Conservation (phyloP, 1,140 invertebrate species). For the Helicoverpa armigera region DNA sequence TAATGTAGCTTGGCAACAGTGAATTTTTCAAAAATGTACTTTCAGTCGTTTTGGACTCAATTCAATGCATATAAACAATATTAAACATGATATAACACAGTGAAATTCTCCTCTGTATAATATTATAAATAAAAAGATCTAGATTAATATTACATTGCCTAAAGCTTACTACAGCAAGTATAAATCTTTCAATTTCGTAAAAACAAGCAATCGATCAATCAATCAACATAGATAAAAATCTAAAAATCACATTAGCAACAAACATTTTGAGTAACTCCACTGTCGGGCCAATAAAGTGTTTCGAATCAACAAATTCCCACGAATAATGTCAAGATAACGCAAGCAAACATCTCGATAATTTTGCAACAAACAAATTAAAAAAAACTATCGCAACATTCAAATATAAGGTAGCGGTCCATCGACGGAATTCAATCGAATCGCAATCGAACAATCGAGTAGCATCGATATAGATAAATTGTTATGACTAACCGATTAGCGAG, state of each 20-base stretch:
- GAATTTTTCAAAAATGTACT: too few relatives aligned
- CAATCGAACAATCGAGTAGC: slow-evolving; percentile 39
- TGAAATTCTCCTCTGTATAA: too few relatives aligned
- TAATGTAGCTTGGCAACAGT: too few relatives aligned
- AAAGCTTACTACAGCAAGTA: not conserved
- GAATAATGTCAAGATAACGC: slow-evolving; percentile 9
- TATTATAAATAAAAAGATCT: too few relatives aligned
- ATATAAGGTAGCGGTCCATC: slow-evolving; percentile 16
- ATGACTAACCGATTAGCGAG: slow-evolving; percentile 56
- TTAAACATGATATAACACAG: too few relatives aligned
- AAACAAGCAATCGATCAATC: not conserved
- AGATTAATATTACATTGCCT: not conserved
- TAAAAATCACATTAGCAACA: too few relatives aligned
- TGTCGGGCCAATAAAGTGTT: not conserved
- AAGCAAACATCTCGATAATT: slow-evolving; percentile 33
- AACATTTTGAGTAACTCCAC: not conserved
- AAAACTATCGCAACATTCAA: slow-evolving; percentile 27
- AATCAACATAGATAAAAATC: not conserved
- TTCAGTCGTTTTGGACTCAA: too few relatives aligned
- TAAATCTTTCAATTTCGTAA: not conserved
- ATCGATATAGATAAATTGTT: slow-evolving; percentile 45
- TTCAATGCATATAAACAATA: too few relatives aligned
- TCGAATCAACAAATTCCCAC: slow-evolving; percentile 12
- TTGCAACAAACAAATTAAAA: slow-evolving; percentile 33
- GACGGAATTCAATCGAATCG: slow-evolving; percentile 13